Percentiles rank a stretch among this genome's conserved stretches.
Conservation (phyloP, 2,888 invertebrate species). For the Stenurella melanura region DNA sequence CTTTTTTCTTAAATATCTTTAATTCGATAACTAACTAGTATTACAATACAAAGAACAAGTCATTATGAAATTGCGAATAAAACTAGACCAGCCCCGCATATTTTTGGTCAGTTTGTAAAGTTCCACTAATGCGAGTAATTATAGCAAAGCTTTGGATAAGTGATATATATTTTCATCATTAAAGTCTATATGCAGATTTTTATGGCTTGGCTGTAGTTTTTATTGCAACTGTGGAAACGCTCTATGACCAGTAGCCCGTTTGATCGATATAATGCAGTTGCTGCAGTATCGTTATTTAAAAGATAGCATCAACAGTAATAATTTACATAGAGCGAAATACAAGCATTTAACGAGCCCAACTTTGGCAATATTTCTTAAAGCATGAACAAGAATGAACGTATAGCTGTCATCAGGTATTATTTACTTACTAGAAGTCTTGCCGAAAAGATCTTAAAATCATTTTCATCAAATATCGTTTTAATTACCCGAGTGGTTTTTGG, state of each 20-base stretch:
- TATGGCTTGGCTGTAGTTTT: neutral
- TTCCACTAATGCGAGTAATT: no score
- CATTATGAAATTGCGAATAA: no score
- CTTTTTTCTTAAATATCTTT: no score
- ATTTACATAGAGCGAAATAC: constrained; percentile 27
- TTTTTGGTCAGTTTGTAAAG: no score
- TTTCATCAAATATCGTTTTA: no score
- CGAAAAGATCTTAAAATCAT: no score
- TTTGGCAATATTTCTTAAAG: constrained; percentile 13
- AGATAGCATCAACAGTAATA: constrained; percentile 24
- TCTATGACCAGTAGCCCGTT: constrained; percentile 19
- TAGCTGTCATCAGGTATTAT: constrained; percentile 11
- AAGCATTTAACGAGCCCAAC: constrained; percentile 18
- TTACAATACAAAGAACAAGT: no score
- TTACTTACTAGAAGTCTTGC: no score
- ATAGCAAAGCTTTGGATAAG: neutral
- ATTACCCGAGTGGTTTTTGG: no score
- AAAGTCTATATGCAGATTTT: constrained; percentile 18
- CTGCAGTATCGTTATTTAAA: constrained; percentile 30
- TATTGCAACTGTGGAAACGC: constrained; percentile 7
- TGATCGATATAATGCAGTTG: constrained; percentile 38
- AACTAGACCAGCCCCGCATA: no score
- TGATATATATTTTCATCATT: neutral
- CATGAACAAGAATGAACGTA: constrained; percentile 13
- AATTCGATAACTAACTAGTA: no score